These are phyloP conservation scores for Addax nasomaculatus DNA, from an alignment of 2,113 vertebrate species.

Conservation along the genomic window DNA sequence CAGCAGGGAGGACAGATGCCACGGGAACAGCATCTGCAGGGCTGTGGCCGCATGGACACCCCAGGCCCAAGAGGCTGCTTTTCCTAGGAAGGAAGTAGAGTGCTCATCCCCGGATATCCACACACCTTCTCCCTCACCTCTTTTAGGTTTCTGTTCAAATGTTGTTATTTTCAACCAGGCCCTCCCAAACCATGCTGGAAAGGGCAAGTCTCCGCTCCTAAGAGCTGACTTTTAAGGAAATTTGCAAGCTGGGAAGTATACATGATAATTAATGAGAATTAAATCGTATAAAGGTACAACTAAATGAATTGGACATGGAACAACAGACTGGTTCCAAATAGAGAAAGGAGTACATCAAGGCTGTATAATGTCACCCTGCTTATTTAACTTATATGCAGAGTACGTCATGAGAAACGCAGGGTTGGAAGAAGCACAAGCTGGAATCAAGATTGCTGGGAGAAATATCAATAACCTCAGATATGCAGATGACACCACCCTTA, in stretches of 20 bases:
- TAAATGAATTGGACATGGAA: not conserved
- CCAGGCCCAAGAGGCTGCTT: not conserved
- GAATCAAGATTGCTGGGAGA: too few relatives aligned
- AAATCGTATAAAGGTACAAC: not conserved
- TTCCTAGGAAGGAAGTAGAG: not conserved
- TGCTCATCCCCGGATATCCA: not conserved
- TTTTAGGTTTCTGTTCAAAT: not conserved
- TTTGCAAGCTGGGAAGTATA: not conserved
- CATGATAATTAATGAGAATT: not conserved
- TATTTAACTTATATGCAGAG: too few relatives aligned
- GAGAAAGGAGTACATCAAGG: too few relatives aligned
- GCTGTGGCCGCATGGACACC: accelerated
- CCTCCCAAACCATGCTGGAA: not conserved
- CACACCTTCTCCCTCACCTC: not conserved
- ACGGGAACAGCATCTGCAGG: not conserved
- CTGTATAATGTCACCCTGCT: too few relatives aligned
- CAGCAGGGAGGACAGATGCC: not conserved
- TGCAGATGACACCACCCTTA: too few relatives aligned
- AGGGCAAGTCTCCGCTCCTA: accelerated
- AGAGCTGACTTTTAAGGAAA: not conserved
- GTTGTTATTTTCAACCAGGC: not conserved
- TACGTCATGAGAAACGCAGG: too few relatives aligned
- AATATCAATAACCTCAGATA: too few relatives aligned
- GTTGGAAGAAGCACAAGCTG: too few relatives aligned
- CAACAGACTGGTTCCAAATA: too few relatives aligned